Evolutionary conservation across 1,140 invertebrate genomes (phyloP), one percentile per base, ranked within the genome.

Genomic region (Pogonognathellus flavescens): DNA sequence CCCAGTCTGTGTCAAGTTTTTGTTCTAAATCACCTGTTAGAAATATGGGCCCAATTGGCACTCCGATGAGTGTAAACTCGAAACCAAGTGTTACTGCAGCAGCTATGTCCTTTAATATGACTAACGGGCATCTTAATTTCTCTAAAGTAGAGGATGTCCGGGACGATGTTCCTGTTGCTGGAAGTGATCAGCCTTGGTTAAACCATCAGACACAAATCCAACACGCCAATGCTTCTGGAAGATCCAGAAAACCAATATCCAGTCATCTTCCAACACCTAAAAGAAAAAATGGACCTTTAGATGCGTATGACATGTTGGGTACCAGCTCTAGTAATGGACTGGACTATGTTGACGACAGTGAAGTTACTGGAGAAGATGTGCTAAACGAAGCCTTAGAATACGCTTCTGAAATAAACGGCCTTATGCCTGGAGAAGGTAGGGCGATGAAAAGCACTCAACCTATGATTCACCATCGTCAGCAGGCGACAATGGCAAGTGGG

Each of bases 1-100:
- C 85, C 9, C 66, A 83, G 50, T 83, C 85, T 16, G 82, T 86
- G 9, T 41, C 85, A 1, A 86, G 31, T 52, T 50, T 83, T 10
- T 57, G 66, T n/a, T 59, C 85, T 16, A 66, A 20, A 50, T 52
- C 55, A 18, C 52, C 52, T 11, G 62, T 62, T 59, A 22, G 57
- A 41, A 83, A 50, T n/a, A 25, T 57, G 6, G 31, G 66, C 41
- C 52, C 16, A 22, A 22, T 18, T 16, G 25, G 50, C 22, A 57
- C 18, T 22, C 50, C 50, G 14, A 52, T 9, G 10, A 55, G 50
- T 25, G 20, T 57, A 55, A 25, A 22, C 25, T 14, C 50, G 10
- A 55, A 50, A 25, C 13, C 18, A 11, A 16, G n/a, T 1, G 41
- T n/a, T n/a, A 50, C 41, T 80, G 25, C 18, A 14, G 18, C 22